Percentiles rank a stretch among this genome's conserved stretches.
These are phyloP conservation scores for Cepaea hortensis DNA, from an alignment of 2,888 invertebrate species.

Conservation along the genomic window DNA sequence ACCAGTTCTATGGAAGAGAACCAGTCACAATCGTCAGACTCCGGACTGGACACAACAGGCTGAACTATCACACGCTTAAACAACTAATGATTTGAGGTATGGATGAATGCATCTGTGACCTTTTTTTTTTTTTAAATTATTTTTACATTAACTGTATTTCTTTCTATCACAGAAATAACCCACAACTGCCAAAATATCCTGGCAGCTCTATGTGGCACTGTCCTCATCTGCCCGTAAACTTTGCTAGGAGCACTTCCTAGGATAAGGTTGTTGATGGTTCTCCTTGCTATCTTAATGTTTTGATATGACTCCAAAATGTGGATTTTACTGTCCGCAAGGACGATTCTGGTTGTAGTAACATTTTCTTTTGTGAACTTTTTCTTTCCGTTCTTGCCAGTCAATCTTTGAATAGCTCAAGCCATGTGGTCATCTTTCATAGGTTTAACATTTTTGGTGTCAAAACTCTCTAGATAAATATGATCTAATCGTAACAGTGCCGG, in stretches of 20 bases:
- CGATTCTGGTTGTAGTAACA: constrained; percentile 48
- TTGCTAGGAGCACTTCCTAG: constrained; percentile 96
- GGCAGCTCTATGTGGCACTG: constrained; percentile 41
- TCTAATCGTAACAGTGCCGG: constrained; percentile 81
- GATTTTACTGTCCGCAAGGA: no score
- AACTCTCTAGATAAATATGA: no score
- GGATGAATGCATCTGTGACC: no score
- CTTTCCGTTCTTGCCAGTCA: constrained; percentile 86
- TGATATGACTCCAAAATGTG: constrained; percentile 88
- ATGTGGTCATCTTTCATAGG: constrained; percentile 95
- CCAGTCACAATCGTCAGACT: no score
- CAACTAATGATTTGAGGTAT: no score
- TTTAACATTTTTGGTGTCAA: constrained; percentile 89
- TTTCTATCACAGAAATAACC: not conserved
- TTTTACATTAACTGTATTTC: constrained; percentile 19
- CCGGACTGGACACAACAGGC: no score
- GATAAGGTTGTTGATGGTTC: constrained; percentile 96
- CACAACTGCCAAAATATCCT: constrained; percentile 28
- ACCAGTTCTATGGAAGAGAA: no score
- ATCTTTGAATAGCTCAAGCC: constrained; percentile 86
- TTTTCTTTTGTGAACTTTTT: constrained; percentile 99
- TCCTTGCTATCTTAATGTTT: constrained; percentile 94
- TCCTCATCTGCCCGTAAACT: constrained; percentile 92
- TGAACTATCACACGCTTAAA: no score
- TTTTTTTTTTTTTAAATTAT: not conserved